Evolutionary conservation across 2,797 vertebrate genomes (phyloP).

Genomic region (Taeniopygia guttata): DNA sequence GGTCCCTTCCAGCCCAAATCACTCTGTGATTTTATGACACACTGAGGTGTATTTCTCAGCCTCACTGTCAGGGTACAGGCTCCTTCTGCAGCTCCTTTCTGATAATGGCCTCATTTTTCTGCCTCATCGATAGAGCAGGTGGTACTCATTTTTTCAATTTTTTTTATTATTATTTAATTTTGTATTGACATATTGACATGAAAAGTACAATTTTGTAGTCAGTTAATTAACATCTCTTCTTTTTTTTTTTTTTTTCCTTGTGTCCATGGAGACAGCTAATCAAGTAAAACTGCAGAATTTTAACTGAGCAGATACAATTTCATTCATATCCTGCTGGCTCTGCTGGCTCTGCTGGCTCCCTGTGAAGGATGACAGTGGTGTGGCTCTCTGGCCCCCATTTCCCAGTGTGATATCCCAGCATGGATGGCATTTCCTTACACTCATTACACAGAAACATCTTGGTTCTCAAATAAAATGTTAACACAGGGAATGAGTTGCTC

Average conservation of each 20-base stretch:
- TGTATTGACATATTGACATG: not conserved
- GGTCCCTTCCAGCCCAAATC: not conserved
- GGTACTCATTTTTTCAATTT: not conserved
- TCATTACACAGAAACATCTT: not conserved
- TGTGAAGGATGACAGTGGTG: not conserved
- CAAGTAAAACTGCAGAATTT: not conserved
- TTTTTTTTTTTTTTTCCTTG: not conserved
- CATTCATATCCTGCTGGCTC: not conserved
- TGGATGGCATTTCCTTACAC: not conserved
- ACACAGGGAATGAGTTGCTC: not conserved
- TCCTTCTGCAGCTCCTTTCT: not conserved
- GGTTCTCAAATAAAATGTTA: not conserved
- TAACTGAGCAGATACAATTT: not conserved
- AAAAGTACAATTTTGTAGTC: not conserved
- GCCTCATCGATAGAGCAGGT: not conserved
- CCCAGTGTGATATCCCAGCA: not conserved
- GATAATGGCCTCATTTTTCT: not conserved
- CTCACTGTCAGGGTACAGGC: not conserved
- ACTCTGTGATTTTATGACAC: not conserved
- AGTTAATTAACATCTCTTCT: not conserved
- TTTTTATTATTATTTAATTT: not conserved
- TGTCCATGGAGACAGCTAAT: not conserved
- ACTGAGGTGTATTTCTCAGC: fast-evolving
- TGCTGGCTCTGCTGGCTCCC: not conserved
- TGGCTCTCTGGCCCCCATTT: not conserved